These are phyloP conservation scores for Drosophila atroscutellata DNA, from an alignment of 2,888 invertebrate species.

Conservation along the genomic window DNA sequence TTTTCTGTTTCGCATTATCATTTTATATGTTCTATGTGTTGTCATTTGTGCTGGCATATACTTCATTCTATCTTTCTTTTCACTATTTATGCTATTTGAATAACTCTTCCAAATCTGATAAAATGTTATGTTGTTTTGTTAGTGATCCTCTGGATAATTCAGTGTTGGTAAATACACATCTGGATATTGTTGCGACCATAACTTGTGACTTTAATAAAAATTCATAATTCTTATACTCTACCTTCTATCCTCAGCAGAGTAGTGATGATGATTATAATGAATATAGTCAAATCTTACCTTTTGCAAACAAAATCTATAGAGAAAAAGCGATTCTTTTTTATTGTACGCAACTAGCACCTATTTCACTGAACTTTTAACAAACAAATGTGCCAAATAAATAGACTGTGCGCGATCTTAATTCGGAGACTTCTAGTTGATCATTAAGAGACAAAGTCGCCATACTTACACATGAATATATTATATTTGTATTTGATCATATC, in stretches of 20 bases:
- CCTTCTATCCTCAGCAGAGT: not conserved
- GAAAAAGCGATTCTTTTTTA: not conserved
- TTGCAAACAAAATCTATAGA: not conserved
- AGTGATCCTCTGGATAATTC: not conserved
- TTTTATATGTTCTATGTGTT: constrained; percentile 26
- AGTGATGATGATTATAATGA: not conserved
- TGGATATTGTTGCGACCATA: not conserved
- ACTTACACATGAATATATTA: not conserved
- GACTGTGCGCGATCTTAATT: not conserved
- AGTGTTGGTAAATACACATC: not conserved
- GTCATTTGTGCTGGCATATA: constrained; percentile 26
- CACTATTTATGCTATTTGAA: no score
- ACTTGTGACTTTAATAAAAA: not conserved
- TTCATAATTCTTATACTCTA: not conserved
- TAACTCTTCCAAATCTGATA: no score
- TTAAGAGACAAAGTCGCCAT: not conserved
- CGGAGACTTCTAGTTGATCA: not conserved
- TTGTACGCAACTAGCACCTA: not conserved
- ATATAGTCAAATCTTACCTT: not conserved
- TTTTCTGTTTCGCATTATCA: constrained; percentile 34
- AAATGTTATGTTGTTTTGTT: not conserved
- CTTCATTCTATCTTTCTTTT: constrained; percentile 41
- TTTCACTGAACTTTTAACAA: not conserved
- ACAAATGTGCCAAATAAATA: not conserved
- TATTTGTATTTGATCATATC: not conserved